Evolutionary conservation across 1,140 invertebrate species (phyloP), one percentile per base, ranked within the genome.

Genomic region (Galleria mellonella): DNA sequence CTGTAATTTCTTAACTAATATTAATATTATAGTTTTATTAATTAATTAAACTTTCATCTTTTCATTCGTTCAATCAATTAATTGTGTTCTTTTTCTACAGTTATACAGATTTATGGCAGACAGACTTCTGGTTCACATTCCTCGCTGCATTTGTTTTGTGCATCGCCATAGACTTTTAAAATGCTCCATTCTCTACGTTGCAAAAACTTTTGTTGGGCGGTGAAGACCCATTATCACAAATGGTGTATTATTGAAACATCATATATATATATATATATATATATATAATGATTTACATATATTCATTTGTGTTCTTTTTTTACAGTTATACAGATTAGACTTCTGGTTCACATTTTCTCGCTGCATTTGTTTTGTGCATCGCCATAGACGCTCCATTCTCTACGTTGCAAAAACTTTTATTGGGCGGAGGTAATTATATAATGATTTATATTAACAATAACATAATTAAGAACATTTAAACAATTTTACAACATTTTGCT

Each of bases 371-470:
- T 5, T 39, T 69, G 2, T 56, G 56, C 11, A 39, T 65, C 5
- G 5, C 33, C 0, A 55, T 69, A 0, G 65, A 69, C 38, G 58
- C 62, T 0, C 62, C 65, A 0, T 64, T 44, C 33, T 65, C 62
- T 0, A 62, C 56, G 0, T 15, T 69, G 4, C 55, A 60, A 31
- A 65, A 62, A 40, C 23, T 59, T 1, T 10, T 56, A 0, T n/a
- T 59, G 13, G 50, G 48, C 39, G 55, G 48, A 47, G 40, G 45
- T 46, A 23, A 39, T 9, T 23, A 23, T 23, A 23, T 3, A 23
- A 23, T 6, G 2, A 3, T 23, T 23, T 23, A 23, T 23, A 23
- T 6, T 6, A 23, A 2, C 6, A 23, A 23, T 23, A n/a, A n/a
- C n/a, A n/a, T n/a, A n/a, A n/a, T n/a, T n/a, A n/a, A n/a, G n/a